Evolutionary conservation across 2,113 vertebrate species (phyloP).

Genomic region (Ceyx margarethae): DNA sequence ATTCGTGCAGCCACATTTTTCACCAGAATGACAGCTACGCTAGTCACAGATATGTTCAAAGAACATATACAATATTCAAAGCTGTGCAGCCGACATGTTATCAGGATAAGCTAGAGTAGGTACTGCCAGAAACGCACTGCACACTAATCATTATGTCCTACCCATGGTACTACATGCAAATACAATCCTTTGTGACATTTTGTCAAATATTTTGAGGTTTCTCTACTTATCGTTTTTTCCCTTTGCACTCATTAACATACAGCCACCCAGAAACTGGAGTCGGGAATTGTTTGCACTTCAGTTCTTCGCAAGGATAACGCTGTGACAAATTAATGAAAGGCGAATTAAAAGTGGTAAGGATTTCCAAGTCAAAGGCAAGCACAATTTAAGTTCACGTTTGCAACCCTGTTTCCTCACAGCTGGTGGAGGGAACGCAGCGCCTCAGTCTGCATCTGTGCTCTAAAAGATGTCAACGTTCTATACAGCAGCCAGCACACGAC

Average conservation of each 20-base stretch:
- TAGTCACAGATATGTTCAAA: slow-evolving; percentile 81
- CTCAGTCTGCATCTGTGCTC: slow-evolving; percentile 31
- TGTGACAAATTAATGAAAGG: slow-evolving; percentile 68
- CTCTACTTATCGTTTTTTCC: slow-evolving; percentile 62
- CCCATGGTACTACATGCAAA: slow-evolving; percentile 79
- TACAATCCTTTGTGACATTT: slow-evolving; percentile 83
- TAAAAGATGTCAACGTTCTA: slow-evolving; percentile 47
- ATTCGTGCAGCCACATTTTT: slow-evolving; percentile 76
- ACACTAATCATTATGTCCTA: slow-evolving; percentile 82
- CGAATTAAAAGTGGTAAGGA: slow-evolving; percentile 68
- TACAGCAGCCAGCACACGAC: slow-evolving; percentile 12
- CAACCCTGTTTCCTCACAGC: background rate
- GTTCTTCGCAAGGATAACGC: slow-evolving; percentile 43
- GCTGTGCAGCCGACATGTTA: slow-evolving; percentile 79
- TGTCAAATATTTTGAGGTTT: slow-evolving; percentile 82
- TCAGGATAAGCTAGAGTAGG: slow-evolving; percentile 76
- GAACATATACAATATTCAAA: slow-evolving; percentile 82
- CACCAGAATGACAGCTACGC: slow-evolving; percentile 76
- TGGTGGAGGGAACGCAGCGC: background rate
- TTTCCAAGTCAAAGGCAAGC: slow-evolving; percentile 34
- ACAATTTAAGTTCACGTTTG: slow-evolving; percentile 44
- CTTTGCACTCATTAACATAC: slow-evolving; percentile 68
- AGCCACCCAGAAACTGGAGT: slow-evolving; percentile 52
- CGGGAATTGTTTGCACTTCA: slow-evolving; percentile 16
- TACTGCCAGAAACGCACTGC: slow-evolving; percentile 72